Evolutionary conservation across 2,888 invertebrate genomes (phyloP).

Genomic region (Chloroclysta siterata): DNA sequence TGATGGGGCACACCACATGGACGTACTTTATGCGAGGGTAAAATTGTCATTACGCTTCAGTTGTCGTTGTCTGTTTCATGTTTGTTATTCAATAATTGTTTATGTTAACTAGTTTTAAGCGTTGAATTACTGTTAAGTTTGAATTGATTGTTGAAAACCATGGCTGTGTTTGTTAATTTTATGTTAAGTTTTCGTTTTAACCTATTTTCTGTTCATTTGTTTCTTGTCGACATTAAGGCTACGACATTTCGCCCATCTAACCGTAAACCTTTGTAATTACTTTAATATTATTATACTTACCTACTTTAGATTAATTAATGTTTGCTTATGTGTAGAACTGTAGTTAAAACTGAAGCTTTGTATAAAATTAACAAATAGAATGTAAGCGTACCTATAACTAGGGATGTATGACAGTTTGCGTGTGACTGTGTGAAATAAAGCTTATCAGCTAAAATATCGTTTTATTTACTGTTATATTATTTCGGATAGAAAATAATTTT

Average conservation of each 20-base stretch:
- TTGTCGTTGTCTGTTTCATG: constrained; percentile 46
- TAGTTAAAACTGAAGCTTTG: constrained; percentile 86
- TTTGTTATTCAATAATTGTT: constrained; percentile 55
- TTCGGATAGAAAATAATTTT: constrained; percentile 42
- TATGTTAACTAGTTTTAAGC: constrained; percentile 73
- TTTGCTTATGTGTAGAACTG: constrained; percentile 52
- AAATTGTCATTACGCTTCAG: constrained; percentile 66
- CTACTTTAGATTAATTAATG: constrained; percentile 45
- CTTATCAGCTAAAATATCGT: constrained; percentile 45
- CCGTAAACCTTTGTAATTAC: constrained; percentile 44
- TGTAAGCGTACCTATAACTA: constrained; percentile 51
- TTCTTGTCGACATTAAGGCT: constrained; percentile 79
- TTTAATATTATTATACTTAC: constrained; percentile 37
- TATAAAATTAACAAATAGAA: constrained; percentile 85
- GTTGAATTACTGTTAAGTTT: constrained; percentile 81
- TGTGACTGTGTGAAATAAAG: constrained; percentile 75
- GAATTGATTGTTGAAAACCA: constrained; percentile 59
- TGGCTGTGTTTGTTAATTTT: constrained; percentile 85
- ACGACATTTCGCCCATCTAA: constrained; percentile 41
- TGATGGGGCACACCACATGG: constrained; percentile 36
- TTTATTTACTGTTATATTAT: constrained; percentile 40
- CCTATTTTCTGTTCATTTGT: constrained; percentile 64
- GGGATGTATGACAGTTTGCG: constrained; percentile 69
- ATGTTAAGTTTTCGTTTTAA: constrained; percentile 84
- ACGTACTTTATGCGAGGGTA: constrained; percentile 54